phyloP scores from a whole-genome alignment of 2,888 invertebrate species.

The Rhagophthalmus giganteus region DNA sequence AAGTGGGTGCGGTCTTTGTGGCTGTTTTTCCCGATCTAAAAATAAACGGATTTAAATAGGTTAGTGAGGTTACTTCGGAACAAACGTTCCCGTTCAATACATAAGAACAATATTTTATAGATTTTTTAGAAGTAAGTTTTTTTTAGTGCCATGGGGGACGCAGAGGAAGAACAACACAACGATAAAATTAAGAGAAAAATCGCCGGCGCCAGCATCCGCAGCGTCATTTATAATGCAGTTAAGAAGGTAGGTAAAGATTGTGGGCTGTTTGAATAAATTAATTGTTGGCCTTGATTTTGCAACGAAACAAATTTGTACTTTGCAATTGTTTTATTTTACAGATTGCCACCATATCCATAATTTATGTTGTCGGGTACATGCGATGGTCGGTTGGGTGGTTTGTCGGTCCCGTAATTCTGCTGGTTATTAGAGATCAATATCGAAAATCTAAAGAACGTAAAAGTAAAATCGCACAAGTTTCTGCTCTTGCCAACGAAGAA shows the following conservation, averaged over 20 bases:
- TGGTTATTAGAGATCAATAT: slow-evolving; percentile 79
- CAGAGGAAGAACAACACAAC: slow-evolving; percentile 31
- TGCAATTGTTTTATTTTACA: neutral
- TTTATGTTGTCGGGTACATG: slow-evolving; percentile 82
- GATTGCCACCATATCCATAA: slow-evolving; percentile 57
- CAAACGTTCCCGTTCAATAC: too few relatives aligned
- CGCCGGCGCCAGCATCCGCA: slow-evolving; percentile 60
- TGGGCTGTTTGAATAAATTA: neutral
- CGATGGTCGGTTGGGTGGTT: slow-evolving; percentile 90
- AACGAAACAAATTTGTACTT: neutral
- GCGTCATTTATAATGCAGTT: slow-evolving; percentile 64
- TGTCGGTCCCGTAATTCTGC: slow-evolving; percentile 75
- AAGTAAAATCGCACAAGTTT: slow-evolving; percentile 74
- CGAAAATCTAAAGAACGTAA: slow-evolving; percentile 73
- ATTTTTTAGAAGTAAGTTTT: too few relatives aligned
- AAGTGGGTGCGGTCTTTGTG: too few relatives aligned
- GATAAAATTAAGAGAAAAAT: slow-evolving; percentile 51
- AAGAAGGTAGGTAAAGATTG: slow-evolving; percentile 60
- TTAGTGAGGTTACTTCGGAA: neutral
- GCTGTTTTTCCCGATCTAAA: too few relatives aligned
- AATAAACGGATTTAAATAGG: too few relatives aligned
- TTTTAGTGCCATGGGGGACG: slow-evolving; percentile 5
- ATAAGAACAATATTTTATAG: too few relatives aligned
- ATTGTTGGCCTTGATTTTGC: neutral
- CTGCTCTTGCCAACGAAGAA: slow-evolving; percentile 79